These are phyloP conservation scores for Paramisgurnus dabryanus DNA, from an alignment of 2,113 vertebrate genomes.

Conservation along the genomic window DNA sequence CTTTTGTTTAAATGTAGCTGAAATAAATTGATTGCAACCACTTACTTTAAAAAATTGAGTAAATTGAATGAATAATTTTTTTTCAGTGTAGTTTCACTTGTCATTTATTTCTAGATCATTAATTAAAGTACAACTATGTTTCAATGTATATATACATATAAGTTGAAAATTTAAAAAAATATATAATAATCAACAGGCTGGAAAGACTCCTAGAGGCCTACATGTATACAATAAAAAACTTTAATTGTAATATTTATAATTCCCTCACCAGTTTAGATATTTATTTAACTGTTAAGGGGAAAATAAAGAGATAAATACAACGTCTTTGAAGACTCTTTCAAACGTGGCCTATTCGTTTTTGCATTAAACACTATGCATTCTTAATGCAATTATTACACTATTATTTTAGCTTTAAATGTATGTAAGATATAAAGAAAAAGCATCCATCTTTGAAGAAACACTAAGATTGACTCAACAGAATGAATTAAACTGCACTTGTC, in stretches of 20 bases:
- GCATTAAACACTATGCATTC: not conserved
- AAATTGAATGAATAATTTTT: too few relatives aligned
- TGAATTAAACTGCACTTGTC: not conserved
- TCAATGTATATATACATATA: not conserved
- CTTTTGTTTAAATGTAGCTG: too few relatives aligned
- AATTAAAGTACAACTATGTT: conserved; percentile 63
- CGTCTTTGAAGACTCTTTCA: not conserved
- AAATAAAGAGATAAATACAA: conserved; percentile 50
- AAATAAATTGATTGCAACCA: too few relatives aligned
- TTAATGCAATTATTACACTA: not conserved
- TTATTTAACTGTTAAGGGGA: not conserved
- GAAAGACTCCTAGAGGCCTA: conserved; percentile 26
- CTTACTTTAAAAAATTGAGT: too few relatives aligned
- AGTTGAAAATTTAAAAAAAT: too few relatives aligned
- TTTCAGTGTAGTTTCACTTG: too few relatives aligned
- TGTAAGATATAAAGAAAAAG: too few relatives aligned
- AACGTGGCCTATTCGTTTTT: not conserved
- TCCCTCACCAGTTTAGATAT: conserved; percentile 60
- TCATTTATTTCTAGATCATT: conserved; percentile 50
- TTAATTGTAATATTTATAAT: conserved; percentile 62
- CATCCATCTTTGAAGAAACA: too few relatives aligned
- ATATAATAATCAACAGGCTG: too few relatives aligned
- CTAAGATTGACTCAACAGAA: not conserved
- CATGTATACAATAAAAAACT: conserved; percentile 56
- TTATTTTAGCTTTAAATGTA: too few relatives aligned